These are phyloP conservation scores for Ornithoptera priamus DNA, from an alignment of 2,888 invertebrate species.

Conservation along the genomic window DNA sequence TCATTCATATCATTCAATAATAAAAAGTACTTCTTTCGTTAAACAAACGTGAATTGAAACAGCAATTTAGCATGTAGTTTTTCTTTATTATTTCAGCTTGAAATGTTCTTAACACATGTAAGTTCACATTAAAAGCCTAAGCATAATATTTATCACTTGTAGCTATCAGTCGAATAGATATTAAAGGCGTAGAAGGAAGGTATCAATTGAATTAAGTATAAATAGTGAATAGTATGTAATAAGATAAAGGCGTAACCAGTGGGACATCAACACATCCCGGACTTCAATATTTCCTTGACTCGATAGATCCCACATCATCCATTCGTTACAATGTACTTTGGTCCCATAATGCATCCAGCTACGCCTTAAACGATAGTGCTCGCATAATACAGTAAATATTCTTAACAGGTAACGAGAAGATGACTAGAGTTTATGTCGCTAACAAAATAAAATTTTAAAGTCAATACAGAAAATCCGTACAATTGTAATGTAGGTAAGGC, in stretches of 20 bases:
- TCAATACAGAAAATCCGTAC: conserved; percentile 24
- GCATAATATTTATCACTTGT: conserved; percentile 74
- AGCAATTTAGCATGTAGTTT: conserved; percentile 59
- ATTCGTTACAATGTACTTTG: conserved; percentile 53
- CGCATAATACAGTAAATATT: conserved; percentile 38
- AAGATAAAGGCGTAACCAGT: conserved; percentile 72
- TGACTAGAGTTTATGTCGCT: conserved; percentile 46
- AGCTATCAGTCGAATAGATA: conserved; percentile 72
- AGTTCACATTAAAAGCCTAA: conserved; percentile 79
- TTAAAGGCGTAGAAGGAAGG: conserved; percentile 68
- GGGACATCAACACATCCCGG: conserved; percentile 63
- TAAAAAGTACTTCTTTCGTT: too few relatives aligned
- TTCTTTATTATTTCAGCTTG: conserved; percentile 65
- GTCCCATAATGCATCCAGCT: conserved; percentile 69
- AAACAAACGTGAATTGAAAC: conserved; percentile 41
- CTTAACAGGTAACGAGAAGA: conserved; percentile 44
- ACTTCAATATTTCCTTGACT: conserved; percentile 45
- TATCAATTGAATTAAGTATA: conserved; percentile 49
- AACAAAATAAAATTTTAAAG: conserved; percentile 26
- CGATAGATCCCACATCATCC: conserved; percentile 54
- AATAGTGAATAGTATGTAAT: conserved; percentile 35
- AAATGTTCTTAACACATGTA: conserved; percentile 67
- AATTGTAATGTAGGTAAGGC: conserved; percentile 25
- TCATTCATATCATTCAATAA: too few relatives aligned
- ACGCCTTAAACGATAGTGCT: conserved; percentile 60